Percentiles rank a stretch among this genome's conserved stretches.
These are phyloP conservation scores for Psettodes erumei DNA, from an alignment of 2,113 vertebrate species.

Conservation along the genomic window DNA sequence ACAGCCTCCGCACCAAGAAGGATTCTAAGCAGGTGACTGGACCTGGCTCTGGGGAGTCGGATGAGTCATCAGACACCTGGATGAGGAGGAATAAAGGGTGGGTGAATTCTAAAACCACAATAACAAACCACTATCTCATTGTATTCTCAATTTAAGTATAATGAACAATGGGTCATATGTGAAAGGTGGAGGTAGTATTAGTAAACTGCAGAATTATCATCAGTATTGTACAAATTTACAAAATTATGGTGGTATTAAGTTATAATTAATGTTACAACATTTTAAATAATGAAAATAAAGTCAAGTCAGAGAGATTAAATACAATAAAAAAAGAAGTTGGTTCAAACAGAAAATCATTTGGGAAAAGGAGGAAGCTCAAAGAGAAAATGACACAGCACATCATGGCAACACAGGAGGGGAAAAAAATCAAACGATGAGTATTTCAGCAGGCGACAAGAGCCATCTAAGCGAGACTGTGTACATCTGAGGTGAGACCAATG, in stretches of 20 bases:
- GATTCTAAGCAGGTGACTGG: constrained; percentile 86
- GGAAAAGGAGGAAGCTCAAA: constrained; percentile 9
- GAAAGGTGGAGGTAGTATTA: not conserved
- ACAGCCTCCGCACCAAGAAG: constrained; percentile 90
- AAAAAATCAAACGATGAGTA: constrained; percentile 8
- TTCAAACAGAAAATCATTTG: not conserved
- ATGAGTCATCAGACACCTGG: constrained; percentile 89
- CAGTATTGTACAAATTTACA: no score
- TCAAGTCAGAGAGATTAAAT: not conserved
- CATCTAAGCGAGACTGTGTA: constrained; percentile 17
- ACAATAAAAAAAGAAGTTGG: not conserved
- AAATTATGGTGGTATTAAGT: no score
- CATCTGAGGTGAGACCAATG: constrained; percentile 15
- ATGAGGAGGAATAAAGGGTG: not conserved
- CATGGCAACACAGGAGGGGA: not conserved
- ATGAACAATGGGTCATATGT: not conserved
- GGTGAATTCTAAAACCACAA: constrained; percentile 6
- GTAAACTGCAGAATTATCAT: not conserved
- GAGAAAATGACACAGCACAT: constrained; percentile 32
- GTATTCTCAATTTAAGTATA: no score
- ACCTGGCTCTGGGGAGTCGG: constrained; percentile 85
- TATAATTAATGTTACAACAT: no score
- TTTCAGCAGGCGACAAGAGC: not conserved
- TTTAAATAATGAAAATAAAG: not conserved
- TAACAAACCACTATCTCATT: no score